Evolutionary conservation across 2,888 invertebrate genomes (phyloP), one percentile per base, ranked within the genome.

Genomic region (Macrosoma leucophasiata): DNA sequence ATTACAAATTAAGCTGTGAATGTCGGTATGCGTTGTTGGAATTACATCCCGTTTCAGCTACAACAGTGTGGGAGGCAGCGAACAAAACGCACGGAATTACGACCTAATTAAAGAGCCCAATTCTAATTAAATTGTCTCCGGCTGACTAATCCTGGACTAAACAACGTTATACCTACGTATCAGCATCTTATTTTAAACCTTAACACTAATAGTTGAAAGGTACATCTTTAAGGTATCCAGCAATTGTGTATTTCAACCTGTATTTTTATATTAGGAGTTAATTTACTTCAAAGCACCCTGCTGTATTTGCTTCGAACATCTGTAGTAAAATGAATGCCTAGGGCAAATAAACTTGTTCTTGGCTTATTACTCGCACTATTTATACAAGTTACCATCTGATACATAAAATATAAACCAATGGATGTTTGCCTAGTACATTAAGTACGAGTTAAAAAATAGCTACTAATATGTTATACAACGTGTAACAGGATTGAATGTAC

Each of bases 91-190:
- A 43, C 50, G 44, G 54, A 62, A 62, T 62, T 58, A 61, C 53
- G 46, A 52, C 43, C 52, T 55, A 62, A 62, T 65, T 64, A 62
- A 56, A 55, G 50, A 55, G 48, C 53, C 54, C 55, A 50, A 52
- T 58, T 45, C 49, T 55, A 61, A 67, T 65, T 59, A 59, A 62
- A 59, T 55, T 50, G 52, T 55, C 48, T 52, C 42, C 50, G 43
- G 50, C 34, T 48, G 36, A 48, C 41, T 52, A 41, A 43, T 44
- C 32, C 33, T 29, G 39, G 37, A 35, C 23, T 27, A 26, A 32
- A 21, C 19, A 7, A 6, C 13, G 10, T 20, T 20, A 13, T 27
- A 11, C 13, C 18, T 18, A 13, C 22, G 8, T 28, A 28, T 22
- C 17, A 7, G 8, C 22, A 22, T 18, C 12, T 28, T 10, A 36